A percentile compares a stretch with the other conserved stretches of the same genome.
Conservation (phyloP, 1,140 invertebrate genomes). For the Stegodyphus mimosarum region DNA sequence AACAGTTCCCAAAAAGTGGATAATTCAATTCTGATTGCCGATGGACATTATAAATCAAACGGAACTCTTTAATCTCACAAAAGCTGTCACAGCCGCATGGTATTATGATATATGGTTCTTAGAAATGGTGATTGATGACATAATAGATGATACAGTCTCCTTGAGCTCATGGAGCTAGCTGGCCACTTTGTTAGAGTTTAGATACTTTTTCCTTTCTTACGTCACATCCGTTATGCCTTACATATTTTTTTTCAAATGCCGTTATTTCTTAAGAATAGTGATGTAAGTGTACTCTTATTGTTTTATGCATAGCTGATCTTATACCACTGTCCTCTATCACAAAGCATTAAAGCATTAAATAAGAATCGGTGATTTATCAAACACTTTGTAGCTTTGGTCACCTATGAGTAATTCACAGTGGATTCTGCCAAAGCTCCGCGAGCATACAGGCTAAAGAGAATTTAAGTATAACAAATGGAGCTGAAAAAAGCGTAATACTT, state of each 20-base stretch:
- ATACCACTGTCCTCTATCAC: too few relatives aligned
- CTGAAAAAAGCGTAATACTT: too few relatives aligned
- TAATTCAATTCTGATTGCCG: conserved; percentile 56
- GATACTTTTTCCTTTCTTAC: conserved; percentile 14
- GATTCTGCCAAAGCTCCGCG: too few relatives aligned
- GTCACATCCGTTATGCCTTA: conserved; percentile 18
- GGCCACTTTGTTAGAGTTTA: conserved; percentile 39
- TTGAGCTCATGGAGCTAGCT: conserved; percentile 17
- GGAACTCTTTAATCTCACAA: conserved; percentile 45
- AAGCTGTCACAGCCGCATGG: conserved; percentile 47
- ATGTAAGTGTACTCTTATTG: too few relatives aligned
- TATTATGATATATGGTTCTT: conserved; percentile 51
- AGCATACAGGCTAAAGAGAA: too few relatives aligned
- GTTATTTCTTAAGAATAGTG: too few relatives aligned
- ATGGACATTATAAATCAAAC: conserved; percentile 55
- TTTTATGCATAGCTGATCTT: too few relatives aligned
- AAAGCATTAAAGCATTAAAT: too few relatives aligned
- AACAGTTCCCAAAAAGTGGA: conserved; percentile 45
- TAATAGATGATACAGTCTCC: conserved; percentile 50
- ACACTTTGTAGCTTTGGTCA: too few relatives aligned
- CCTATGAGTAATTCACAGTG: too few relatives aligned
- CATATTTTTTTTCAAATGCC: conserved; percentile 2
- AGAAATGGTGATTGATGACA: conserved; percentile 48
- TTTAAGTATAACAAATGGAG: too few relatives aligned
- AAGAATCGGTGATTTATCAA: too few relatives aligned